Conservation (phyloP, 2,113 vertebrate genomes). For the Mirounga angustirostris region DNA sequence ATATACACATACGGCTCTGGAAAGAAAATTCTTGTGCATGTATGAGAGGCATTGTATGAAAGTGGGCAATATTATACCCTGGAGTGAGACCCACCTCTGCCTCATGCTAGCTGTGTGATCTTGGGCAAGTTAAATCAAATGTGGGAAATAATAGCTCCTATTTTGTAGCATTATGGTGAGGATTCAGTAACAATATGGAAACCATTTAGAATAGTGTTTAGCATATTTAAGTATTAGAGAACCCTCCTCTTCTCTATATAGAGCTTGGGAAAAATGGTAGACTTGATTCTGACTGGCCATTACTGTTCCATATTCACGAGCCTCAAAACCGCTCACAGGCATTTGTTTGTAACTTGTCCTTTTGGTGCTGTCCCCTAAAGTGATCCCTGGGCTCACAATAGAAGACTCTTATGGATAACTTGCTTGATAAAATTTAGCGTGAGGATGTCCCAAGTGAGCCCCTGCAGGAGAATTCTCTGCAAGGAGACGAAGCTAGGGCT, state of each 20-base stretch:
- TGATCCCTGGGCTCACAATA: neutral
- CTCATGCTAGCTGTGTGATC: neutral
- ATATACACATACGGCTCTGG: neutral
- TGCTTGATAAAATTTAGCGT: neutral
- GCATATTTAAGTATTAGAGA: neutral
- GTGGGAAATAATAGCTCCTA: neutral
- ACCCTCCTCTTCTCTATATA: neutral
- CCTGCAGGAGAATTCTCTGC: neutral
- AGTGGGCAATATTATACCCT: neutral
- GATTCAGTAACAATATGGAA: slow-evolving; percentile 3
- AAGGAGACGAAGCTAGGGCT: neutral
- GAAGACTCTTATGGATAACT: neutral
- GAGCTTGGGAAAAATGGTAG: neutral
- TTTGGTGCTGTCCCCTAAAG: neutral
- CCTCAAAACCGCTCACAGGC: neutral
- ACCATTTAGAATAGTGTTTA: neutral
- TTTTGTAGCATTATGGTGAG: neutral
- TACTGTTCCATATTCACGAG: neutral
- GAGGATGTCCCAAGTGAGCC: too few species aligned
- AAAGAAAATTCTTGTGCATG: neutral
- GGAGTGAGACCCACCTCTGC: neutral
- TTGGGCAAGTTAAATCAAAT: neutral
- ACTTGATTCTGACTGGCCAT: neutral
- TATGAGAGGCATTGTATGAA: neutral
- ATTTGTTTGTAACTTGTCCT: neutral